Conservation (phyloP, 2,113 vertebrate genomes). For the western clawed frog (Xenopus tropicalis) region DNA sequence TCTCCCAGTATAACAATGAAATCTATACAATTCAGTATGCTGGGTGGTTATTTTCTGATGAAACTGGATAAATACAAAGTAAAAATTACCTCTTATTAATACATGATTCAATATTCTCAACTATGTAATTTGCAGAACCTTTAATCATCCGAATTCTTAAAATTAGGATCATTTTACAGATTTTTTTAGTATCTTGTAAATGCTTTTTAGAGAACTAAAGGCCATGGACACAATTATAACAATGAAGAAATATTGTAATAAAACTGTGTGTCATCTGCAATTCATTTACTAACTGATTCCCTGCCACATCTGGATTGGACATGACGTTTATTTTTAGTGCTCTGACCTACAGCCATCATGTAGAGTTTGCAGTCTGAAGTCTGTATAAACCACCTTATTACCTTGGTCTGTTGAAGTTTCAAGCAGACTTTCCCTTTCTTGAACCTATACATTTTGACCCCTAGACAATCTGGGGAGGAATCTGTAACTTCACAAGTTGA, state of each 20-base stretch:
- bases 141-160: no score
- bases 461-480: slow-evolving; percentile 41
- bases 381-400: slow-evolving; percentile 41
- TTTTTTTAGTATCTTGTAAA: no score
- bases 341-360: slow-evolving; percentile 27
- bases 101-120: no score
- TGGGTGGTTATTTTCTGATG: no score
- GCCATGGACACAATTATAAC: no score
- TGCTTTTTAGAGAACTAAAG: no score
- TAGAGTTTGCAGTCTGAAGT: slow-evolving; percentile 32
- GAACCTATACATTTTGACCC: slow-evolving; percentile 33
- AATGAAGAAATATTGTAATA: not conserved
- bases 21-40: no score
- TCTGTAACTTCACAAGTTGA: slow-evolving; percentile 40
- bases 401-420: slow-evolving; percentile 28
- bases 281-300: slow-evolving; percentile 16
- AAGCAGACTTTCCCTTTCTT: slow-evolving; percentile 35
- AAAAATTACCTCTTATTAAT: no score
- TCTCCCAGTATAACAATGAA: no score
- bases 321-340: slow-evolving; percentile 28
- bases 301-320: slow-evolving; percentile 37
- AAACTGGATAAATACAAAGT: no score
- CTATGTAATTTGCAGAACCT: no score
- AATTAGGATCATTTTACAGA: no score
- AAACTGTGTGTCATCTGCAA: slow-evolving; percentile 28